Evolutionary conservation across 1,140 invertebrate genomes (phyloP).

Genomic region (Pectinophora gossypiella): DNA sequence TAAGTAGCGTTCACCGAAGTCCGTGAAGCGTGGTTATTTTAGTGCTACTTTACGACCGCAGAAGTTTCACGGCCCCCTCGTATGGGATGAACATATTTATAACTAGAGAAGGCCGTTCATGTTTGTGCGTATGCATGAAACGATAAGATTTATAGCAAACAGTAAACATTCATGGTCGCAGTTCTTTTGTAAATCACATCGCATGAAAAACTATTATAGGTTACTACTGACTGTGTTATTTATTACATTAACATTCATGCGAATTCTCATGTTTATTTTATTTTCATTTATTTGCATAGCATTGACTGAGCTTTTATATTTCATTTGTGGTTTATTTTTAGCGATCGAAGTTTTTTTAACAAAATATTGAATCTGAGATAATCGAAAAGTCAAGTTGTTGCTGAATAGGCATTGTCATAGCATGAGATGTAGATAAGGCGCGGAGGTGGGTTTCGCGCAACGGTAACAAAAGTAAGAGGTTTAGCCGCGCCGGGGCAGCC

Average conservation of each 20-base stretch:
- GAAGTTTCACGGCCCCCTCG: conserved; percentile 16
- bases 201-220: conserved; percentile 10
- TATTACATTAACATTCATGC: not conserved
- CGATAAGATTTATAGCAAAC: conserved; percentile 28
- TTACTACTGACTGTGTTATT: not conserved
- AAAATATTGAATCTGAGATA: no score
- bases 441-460: not conserved
- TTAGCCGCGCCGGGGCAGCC: conserved; percentile 38
- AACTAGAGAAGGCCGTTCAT: conserved; percentile 24
- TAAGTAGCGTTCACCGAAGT: no score
- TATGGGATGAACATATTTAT: conserved; percentile 19
- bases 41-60: not conserved
- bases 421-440: not conserved
- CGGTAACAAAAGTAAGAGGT: conserved; percentile 67
- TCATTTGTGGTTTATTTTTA: not conserved
- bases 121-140: conserved; percentile 12
- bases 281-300: not conserved
- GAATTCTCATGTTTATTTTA: not conserved
- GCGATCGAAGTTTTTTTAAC: not conserved
- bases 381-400: no score
- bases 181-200: conserved; percentile 20
- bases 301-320: not conserved
- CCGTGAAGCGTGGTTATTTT: not conserved
- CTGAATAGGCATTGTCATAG: no score
- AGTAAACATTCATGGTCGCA: conserved; percentile 23